Evolutionary conservation across 2,888 invertebrate genomes (phyloP), one percentile per base, ranked within the genome.

Genomic region (Tetheella fluctuosa): DNA sequence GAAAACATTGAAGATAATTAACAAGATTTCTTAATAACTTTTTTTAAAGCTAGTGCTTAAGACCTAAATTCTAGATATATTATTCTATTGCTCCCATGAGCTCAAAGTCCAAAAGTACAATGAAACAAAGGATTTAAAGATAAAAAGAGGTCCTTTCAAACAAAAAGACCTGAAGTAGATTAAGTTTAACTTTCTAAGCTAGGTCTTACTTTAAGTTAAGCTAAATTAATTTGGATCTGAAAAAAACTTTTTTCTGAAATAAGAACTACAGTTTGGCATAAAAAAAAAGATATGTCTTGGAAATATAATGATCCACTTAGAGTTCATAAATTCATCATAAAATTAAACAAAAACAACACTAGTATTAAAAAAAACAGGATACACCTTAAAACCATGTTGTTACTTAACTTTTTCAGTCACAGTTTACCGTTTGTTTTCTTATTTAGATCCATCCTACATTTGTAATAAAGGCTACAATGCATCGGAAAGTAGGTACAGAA

Each of bases 361-460:
- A n/a, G n/a, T n/a, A n/a, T n/a, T n/a, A n/a, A n/a, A n/a, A n/a
- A n/a, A n/a, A n/a, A n/a, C n/a, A n/a, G n/a, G n/a, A n/a, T n/a
- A n/a, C n/a, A n/a, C n/a, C n/a, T n/a, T n/a, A n/a, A n/a, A n/a
- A n/a, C n/a, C n/a, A n/a, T n/a, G n/a, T n/a, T n/a, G 6, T 12
- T 34, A 34, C 12, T 34, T 34, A 34, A 34, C 12, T 34, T 34
- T 34, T 34, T 6, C 12, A 34, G 25, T 25, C 25, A 25, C 13
- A 34, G 10, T n/a, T 53, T 5, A 53, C 3, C 34, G 48, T 48
- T 34, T 57, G 28, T 20, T 23, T 55, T 34, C 30, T 39, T 13
- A 76, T 76, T 42, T 64, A 84, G 84, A 74, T 55, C 76, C 75
- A 6, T 42, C 71, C 0, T 67, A 71, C 52, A 58, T 68, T 13